These are phyloP conservation scores for Andrena marginata DNA, from an alignment of 2,888 invertebrate species.

Conservation along the genomic window DNA sequence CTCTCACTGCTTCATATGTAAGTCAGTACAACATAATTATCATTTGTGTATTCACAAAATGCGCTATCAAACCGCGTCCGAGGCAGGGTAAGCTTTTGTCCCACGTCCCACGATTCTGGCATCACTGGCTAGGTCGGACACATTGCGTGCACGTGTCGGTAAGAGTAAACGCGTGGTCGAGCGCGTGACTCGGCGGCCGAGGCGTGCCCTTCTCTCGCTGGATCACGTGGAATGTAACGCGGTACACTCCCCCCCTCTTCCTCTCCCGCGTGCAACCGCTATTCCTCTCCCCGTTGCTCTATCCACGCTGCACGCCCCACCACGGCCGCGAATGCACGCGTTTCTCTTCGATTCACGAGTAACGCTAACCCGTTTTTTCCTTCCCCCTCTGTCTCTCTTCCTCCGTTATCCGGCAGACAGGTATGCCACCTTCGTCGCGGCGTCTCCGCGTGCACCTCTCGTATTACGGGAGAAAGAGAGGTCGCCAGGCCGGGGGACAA, in stretches of 20 bases:
- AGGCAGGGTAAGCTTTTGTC: too few species aligned
- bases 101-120: too few species aligned
- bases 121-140: constrained; percentile 30
- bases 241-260: constrained; percentile 58
- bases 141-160: constrained; percentile 76
- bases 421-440: constrained; percentile 44
- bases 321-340: constrained; percentile 26
- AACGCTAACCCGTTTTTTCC: constrained; percentile 61
- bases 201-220: constrained; percentile 80
- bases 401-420: constrained; percentile 43
- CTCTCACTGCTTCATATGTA: too few species aligned
- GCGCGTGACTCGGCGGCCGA: constrained; percentile 81
- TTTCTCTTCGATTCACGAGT: constrained; percentile 55
- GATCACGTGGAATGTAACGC: constrained; percentile 84
- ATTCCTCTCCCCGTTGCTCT: neutral
- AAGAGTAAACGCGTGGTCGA: constrained; percentile 80
- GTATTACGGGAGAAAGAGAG: constrained; percentile 3
- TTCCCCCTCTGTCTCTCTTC: constrained; percentile 17
- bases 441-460: constrained; percentile 44
- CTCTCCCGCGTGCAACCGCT: neutral
- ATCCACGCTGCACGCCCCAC: neutral
- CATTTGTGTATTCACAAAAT: too few species aligned
- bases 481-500: neutral
- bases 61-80: too few species aligned
- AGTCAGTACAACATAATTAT: too few species aligned